Evolutionary conservation across 2,797 vertebrate genomes (phyloP), one percentile per base, ranked within the genome.

Genomic region (Echeneis naucrates): DNA sequence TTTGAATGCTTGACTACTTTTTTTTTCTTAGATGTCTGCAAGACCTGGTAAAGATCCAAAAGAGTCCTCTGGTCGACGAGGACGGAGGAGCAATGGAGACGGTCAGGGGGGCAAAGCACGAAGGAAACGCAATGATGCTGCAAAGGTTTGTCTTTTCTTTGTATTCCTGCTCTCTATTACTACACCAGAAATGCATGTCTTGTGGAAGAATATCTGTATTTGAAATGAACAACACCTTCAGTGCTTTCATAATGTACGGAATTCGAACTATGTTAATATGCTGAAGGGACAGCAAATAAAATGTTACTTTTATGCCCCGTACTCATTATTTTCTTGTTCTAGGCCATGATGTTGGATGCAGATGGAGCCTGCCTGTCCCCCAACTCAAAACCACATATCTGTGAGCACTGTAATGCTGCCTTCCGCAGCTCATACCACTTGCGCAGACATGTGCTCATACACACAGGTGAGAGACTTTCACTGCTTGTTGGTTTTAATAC

Each of bases 341-440:
- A 23, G 59, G 16, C 95, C 48, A 77, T 94, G 94, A 95, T 95
- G 87, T 95, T 96, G 89, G 96, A 97, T 75, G 94, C 92, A 65
- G 97, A 98, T 67, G 96, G 96, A 85, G 90, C 95, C 82, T 80
- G 93, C 48, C 90, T 96, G 58, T 98, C 96, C 76, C 96, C 97
- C 50, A 97, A 94, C 86, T 95, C 92, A 90, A 99, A 99, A 92
- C 97, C 97, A 83, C 98, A 99, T 84, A 95, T 98, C 89, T 99
- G 98, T 68, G 97, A 99, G 71, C 97, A 98, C 92, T 99, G 98
- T 91, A 93, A 85, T 51, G 97, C 98, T 23, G 96, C 98, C 68
- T 99, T 99, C 92, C 93, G 97, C 75, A 99, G 97, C 93, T 99
- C 98, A 88, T 99, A 99, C 71, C 98, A 99, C 92, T 94, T 99